Evolutionary conservation across 2,113 vertebrate genomes (phyloP).

Genomic region (Scomber scombrus): DNA sequence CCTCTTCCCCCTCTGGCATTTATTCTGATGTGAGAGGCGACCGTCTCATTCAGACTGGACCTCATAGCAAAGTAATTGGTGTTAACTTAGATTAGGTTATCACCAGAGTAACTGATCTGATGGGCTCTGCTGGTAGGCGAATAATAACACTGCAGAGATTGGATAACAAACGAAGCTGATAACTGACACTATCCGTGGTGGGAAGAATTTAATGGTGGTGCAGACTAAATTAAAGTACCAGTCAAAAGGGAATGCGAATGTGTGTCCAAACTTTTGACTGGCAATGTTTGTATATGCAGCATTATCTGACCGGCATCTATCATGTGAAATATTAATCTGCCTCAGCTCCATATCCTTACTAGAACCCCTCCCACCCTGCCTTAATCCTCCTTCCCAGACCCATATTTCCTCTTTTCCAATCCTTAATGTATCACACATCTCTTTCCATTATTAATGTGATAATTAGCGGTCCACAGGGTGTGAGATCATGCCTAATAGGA

Average conservation of each 20-base stretch:
- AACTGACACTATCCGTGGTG: slow-evolving; percentile 10
- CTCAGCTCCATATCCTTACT: slow-evolving; percentile 19
- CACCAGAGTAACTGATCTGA: slow-evolving; percentile 37
- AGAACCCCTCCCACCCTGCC: slow-evolving; percentile 24
- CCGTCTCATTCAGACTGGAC: slow-evolving; percentile 30
- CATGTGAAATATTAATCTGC: slow-evolving; percentile 46
- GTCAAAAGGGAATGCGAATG: too few relatives aligned
- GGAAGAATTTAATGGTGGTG: slow-evolving; percentile 5
- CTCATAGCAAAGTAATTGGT: slow-evolving; percentile 45
- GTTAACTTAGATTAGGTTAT: slow-evolving; percentile 64
- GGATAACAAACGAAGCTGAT: slow-evolving; percentile 31
- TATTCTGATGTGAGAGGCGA: slow-evolving; percentile 5
- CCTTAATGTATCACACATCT: slow-evolving; percentile 70
- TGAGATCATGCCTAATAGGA: slow-evolving; percentile 81
- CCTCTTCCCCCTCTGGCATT: slow-evolving; percentile 13
- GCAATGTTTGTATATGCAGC: too few relatives aligned
- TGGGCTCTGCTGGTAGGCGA: slow-evolving; percentile 25
- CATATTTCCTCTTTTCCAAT: slow-evolving; percentile 61
- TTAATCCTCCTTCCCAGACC: slow-evolving; percentile 44
- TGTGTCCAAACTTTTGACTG: neutral
- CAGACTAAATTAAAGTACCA: neutral
- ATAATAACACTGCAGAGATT: slow-evolving; percentile 21
- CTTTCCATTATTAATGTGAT: slow-evolving; percentile 85
- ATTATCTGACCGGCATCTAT: slow-evolving; percentile 14
- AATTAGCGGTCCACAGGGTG: slow-evolving; percentile 77